Evolutionary conservation across 1,140 invertebrate species (phyloP), one percentile per base, ranked within the genome.

Genomic region (Stegodyphus mimosarum): DNA sequence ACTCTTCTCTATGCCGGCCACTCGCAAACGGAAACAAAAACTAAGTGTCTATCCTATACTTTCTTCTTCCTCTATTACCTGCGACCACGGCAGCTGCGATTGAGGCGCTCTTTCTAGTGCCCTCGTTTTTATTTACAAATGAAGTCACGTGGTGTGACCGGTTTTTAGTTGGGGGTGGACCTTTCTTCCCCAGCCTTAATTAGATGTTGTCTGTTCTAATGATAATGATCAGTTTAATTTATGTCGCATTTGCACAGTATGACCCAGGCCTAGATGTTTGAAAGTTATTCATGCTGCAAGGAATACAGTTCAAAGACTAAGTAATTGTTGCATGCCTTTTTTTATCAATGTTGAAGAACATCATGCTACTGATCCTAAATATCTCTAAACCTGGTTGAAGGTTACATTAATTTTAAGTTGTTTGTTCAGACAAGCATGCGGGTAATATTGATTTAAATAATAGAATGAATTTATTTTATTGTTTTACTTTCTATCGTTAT

Each of bases 61-160:
- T n/a, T 1, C 64, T 67, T 15, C 64, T 9, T n/a, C n/a, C 13
- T 17, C 17, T 7, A 18, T 17, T n/a, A 18, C 17, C n/a, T 17
- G 9, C 64, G n/a, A 60, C 1, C 55, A 15, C 15, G 55, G 55
- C 55, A 60, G 55, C 33, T 33, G 55, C 55, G 55, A 11, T 60
- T 60, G 55, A 11, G 55, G 55, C 55, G 9, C 15, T 15, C 15
- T 15, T 15, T 67, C 64, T 18, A 67, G 10, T 67, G 64, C 11
- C 64, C 64, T 67, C 10, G 64, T 67, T 67, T 67, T 67, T 67
- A 67, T 67, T 67, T 67, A 67, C 64, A 67, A 67, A 67, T 67
- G 11, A 7, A n/a, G 64, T 67, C 64, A 67, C 64, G 64, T 67
- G 64, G 17, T 67, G 64, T 15, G 17, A 67, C 64, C 64, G 64